Evolutionary conservation across 2,888 invertebrate species (phyloP), one percentile per base, ranked within the genome.

Genomic region (Monoplex corrugatus): DNA sequence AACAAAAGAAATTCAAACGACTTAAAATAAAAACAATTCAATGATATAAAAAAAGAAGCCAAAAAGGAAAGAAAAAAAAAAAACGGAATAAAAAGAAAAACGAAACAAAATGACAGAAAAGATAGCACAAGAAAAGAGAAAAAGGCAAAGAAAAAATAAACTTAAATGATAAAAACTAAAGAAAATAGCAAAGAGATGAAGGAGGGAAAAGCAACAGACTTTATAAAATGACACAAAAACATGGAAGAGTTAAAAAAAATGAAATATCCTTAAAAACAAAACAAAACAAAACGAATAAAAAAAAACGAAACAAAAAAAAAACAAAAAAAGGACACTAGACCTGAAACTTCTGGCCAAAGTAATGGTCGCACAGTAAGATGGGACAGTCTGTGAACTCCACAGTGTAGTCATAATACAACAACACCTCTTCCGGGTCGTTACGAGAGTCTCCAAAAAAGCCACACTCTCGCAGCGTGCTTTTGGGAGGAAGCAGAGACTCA

Each of bases 381-480:
- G 95, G 95, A 89, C 95, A 95, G 89, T 95, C 94, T 5, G 91
- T 94, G 89, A 95, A 95, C 90, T 95, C 95, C 28, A 95, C 94
- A 86, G 93, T 94, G 88, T 95, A 95, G 88, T 95, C 95, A 89
- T 95, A 95, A 90, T 92, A 95, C 80, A 95, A 90, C 0, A 92
- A 89, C 23, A 94, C 82, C 89, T 95, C 94, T 63, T 94, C 93
- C 0, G 95, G 95, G 68, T 93, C 92, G 45, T 95, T 93, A 75
- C 91, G 91, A 10, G 92, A 91, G 32, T 93, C 94, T 40, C 90
- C 90, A 23, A 43, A 32, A 86, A 92, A 95, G 13, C 95, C 95
- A 86, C 93, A 92, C 19, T 95, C 95, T 78, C 94, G 94, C 28
- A 95, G 92, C 0, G 94, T 93, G 89, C 90, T 86, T 35, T 94